These are phyloP conservation scores for Proterorhinus semilunaris DNA, from an alignment of 2,113 vertebrate species.

Conservation along the genomic window DNA sequence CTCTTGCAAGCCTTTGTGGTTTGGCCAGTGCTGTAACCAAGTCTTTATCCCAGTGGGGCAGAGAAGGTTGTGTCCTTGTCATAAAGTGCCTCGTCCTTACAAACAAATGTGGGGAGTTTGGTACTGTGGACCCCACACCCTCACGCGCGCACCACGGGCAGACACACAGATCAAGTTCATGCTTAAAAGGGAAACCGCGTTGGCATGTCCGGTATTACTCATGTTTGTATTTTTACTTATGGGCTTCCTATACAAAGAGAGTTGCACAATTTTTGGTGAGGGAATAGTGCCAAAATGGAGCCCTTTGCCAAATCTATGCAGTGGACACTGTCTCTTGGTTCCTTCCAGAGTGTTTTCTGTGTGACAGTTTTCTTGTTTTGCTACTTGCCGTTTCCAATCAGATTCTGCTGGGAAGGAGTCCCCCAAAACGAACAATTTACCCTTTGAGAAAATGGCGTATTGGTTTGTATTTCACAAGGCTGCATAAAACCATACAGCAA, in stretches of 20 bases:
- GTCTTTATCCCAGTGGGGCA: constrained; percentile 15
- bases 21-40: constrained; percentile 32
- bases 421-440: too few relatives aligned
- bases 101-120: constrained; percentile 33
- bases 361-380: background rate
- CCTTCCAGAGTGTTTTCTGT: constrained; percentile 1
- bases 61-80: constrained; percentile 56
- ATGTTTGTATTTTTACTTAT: constrained; percentile 21
- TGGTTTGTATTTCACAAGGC: too few relatives aligned
- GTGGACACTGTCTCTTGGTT: background rate
- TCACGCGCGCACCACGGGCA: constrained; percentile 36
- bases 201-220: constrained; percentile 8
- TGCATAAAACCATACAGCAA: too few relatives aligned
- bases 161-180: constrained; percentile 13
- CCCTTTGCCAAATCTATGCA: constrained; percentile 64
- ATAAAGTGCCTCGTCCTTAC: constrained; percentile 32
- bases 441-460: too few relatives aligned
- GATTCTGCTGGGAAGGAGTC: too few relatives aligned
- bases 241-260: constrained; percentile 35
- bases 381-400: background rate
- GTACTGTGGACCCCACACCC: constrained; percentile 30
- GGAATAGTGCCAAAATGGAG: constrained; percentile 59
- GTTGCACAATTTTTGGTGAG: background rate
- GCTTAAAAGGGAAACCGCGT: constrained; percentile 14
- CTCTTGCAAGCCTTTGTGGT: constrained; percentile 47